Percentiles rank a stretch among this genome's conserved stretches.
Conservation (phyloP, 2,888 invertebrate genomes). For the Notodonta dromedarius region DNA sequence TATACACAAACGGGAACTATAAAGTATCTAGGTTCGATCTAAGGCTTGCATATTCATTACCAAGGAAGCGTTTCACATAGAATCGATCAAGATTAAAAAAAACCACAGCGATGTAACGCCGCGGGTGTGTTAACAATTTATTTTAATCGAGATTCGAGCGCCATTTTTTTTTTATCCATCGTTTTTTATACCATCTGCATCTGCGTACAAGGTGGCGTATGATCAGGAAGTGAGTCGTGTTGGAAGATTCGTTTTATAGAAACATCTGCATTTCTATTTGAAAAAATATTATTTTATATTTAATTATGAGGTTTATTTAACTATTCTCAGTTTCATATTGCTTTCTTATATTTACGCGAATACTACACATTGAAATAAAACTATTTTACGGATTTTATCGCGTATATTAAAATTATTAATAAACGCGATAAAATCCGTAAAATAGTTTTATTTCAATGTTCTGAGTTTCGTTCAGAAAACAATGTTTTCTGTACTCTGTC, state of each 20-base stretch:
- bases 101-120: constrained; percentile 57
- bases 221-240: constrained; percentile 63
- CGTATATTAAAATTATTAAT: too few species aligned
- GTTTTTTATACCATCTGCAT: constrained; percentile 45
- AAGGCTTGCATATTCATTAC: constrained; percentile 66
- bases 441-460: too few species aligned
- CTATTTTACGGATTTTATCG: too few species aligned
- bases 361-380: too few species aligned
- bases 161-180: constrained; percentile 45
- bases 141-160: constrained; percentile 62
- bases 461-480: too few species aligned
- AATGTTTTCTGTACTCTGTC: too few species aligned
- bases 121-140: constrained; percentile 72
- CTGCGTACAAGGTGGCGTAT: constrained; percentile 73
- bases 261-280: constrained; percentile 5
- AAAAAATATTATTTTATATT: background rate
- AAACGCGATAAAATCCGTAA: too few species aligned
- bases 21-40: constrained; percentile 70
- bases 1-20: constrained; percentile 54
- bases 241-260: constrained; percentile 23
- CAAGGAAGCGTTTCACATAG: constrained; percentile 61
- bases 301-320: too few species aligned
- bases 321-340: too few species aligned
- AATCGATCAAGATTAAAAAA: constrained; percentile 67
- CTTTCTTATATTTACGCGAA: too few species aligned